Percentiles rank a stretch among this genome's conserved stretches.
Evolutionary conservation across 2,797 vertebrate genomes (phyloP).

Genomic region (Scyliorhinus canicula): DNA sequence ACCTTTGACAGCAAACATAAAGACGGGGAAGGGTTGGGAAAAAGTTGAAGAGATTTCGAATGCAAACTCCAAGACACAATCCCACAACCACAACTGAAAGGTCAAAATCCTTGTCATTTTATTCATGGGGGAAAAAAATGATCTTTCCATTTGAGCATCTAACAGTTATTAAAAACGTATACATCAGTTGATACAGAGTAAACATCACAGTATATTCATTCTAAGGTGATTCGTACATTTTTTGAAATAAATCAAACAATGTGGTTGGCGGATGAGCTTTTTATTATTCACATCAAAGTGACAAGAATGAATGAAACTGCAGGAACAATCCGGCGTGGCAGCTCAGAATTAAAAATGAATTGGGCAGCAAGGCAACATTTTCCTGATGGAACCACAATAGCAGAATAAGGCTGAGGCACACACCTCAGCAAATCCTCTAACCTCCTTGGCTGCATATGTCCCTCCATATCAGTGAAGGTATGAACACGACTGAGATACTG

Average conservation of each 20-base stretch:
- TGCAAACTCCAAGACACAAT: background rate
- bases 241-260: background rate
- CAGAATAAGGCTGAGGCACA: background rate
- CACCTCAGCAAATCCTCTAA: background rate
- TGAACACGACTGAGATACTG: background rate
- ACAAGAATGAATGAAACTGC: background rate
- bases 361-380: background rate
- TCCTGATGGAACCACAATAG: background rate
- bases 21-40: background rate
- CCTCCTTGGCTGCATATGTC: background rate
- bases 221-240: background rate
- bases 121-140: background rate
- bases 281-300: conserved; percentile 27
- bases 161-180: conserved; percentile 27
- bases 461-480: background rate
- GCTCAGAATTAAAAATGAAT: conserved; percentile 1
- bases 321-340: background rate
- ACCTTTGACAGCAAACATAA: background rate
- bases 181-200: conserved; percentile 23
- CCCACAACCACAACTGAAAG: background rate
- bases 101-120: conserved; percentile 19
- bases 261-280: background rate
- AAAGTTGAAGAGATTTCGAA: background rate
- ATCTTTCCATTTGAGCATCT: conserved; percentile 17
- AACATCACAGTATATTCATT: conserved; percentile 34